Percentiles rank a stretch among this genome's conserved stretches.
Evolutionary conservation across 2,113 vertebrate species (phyloP).

Genomic region (Scopus umbretta): DNA sequence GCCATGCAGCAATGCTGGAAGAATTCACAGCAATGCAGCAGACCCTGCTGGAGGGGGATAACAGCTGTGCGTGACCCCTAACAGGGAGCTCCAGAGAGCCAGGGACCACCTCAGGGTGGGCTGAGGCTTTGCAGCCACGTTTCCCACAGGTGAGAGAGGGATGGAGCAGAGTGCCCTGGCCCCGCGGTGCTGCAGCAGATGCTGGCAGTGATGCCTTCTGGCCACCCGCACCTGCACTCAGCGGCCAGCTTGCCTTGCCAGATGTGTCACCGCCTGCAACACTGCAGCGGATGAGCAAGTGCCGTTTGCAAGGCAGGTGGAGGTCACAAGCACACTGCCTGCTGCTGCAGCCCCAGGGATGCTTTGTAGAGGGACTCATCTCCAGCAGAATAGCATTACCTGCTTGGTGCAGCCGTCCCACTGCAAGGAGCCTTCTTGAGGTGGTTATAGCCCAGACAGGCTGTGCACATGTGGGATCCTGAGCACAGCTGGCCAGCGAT

Average conservation of each 20-base stretch:
- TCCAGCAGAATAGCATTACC: background rate
- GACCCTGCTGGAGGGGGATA: background rate
- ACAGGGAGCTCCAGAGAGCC: background rate
- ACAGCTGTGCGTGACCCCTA: background rate
- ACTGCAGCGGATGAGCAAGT: rapidly evolving
- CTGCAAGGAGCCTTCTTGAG: background rate
- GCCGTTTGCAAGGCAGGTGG: rapidly evolving
- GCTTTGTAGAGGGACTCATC: background rate
- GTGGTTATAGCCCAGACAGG: background rate
- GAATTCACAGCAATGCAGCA: background rate
- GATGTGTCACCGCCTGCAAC: background rate
- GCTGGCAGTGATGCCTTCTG: background rate
- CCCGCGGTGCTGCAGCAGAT: rapidly evolving
- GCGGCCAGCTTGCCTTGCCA: background rate
- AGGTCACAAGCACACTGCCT: background rate
- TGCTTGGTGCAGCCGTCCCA: rapidly evolving
- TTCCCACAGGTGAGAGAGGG: rapidly evolving
- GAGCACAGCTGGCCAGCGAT: rapidly evolving
- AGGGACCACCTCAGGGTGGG: rapidly evolving
- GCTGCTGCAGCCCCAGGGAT: background rate
- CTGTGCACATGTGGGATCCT: rapidly evolving
- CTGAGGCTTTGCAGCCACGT: background rate
- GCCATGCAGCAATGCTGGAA: rapidly evolving
- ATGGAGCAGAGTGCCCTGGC: background rate
- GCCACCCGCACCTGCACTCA: background rate